Percentiles rank a stretch among this genome's conserved stretches.
These are phyloP conservation scores for Atta colombica DNA, from an alignment of 1,140 invertebrate genomes.

Conservation along the genomic window DNA sequence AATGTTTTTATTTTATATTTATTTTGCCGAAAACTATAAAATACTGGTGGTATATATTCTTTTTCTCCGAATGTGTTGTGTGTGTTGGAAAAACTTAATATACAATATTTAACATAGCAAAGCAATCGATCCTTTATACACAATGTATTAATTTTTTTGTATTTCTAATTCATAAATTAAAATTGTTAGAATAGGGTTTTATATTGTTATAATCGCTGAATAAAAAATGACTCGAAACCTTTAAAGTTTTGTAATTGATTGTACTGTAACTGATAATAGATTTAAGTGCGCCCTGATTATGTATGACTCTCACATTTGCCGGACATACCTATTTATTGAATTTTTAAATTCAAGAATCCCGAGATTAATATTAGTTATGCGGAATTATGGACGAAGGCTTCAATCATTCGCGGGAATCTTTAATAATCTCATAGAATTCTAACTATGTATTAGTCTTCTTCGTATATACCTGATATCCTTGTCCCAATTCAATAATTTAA, in stretches of 20 bases:
- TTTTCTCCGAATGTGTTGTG: too few species aligned
- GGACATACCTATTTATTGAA: too few species aligned
- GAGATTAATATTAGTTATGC: not conserved
- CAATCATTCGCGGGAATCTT: constrained; percentile 11
- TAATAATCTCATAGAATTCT: constrained; percentile 22
- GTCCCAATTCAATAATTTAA: constrained; percentile 28
- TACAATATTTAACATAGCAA: not conserved
- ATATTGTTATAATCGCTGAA: too few species aligned
- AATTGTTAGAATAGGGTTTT: not conserved
- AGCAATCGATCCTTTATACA: not conserved
- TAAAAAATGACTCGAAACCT: too few species aligned
- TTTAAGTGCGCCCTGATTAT: too few species aligned
- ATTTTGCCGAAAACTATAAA: not conserved
- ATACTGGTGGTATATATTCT: not conserved
- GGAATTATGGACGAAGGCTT: constrained; percentile 15
- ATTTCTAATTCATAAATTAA: not conserved
- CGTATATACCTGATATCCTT: constrained; percentile 31
- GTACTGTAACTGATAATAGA: too few species aligned
- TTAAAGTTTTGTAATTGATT: too few species aligned
- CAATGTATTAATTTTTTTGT: not conserved
- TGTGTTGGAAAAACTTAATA: not conserved
- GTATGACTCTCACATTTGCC: too few species aligned
- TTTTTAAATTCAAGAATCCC: too few species aligned
- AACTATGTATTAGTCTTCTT: not conserved
- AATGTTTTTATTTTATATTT: not conserved